These are phyloP conservation scores for Cyanoramphus novaezelandiae DNA, from an alignment of 2,113 vertebrate species.

Conservation along the genomic window DNA sequence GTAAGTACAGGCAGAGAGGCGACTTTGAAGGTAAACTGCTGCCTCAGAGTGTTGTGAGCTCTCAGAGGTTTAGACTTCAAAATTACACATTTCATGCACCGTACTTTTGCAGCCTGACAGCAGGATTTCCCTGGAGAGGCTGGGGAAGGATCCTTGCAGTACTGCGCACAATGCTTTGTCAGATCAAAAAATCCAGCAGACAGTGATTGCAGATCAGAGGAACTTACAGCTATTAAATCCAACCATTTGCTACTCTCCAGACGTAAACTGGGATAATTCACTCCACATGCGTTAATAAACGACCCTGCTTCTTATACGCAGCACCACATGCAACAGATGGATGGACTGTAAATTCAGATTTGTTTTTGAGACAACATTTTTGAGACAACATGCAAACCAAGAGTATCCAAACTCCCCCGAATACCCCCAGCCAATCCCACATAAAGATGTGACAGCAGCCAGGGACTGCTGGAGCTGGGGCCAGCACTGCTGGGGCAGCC, in stretches of 20 bases:
- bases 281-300: rapidly evolving
- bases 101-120: not conserved
- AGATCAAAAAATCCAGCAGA: not conserved
- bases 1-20: not conserved
- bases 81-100: not conserved
- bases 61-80: not conserved
- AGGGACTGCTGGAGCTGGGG: not conserved
- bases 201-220: conserved; percentile 16
- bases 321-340: rapidly evolving
- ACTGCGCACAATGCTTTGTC: not conserved
- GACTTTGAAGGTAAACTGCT: not conserved
- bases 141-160: not conserved
- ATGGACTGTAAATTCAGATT: not conserved
- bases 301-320: not conserved
- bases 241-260: not conserved
- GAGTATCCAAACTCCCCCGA: not conserved
- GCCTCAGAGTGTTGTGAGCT: not conserved
- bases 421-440: not conserved
- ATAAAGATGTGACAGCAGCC: rapidly evolving
- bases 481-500: not conserved
- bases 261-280: not conserved
- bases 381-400: not conserved
- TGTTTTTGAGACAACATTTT: not conserved
- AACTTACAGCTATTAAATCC: not conserved
- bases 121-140: conserved; percentile 6